Evolutionary conservation across 2,888 invertebrate genomes (phyloP).

Genomic region (Agriopis aurantiaria): DNA sequence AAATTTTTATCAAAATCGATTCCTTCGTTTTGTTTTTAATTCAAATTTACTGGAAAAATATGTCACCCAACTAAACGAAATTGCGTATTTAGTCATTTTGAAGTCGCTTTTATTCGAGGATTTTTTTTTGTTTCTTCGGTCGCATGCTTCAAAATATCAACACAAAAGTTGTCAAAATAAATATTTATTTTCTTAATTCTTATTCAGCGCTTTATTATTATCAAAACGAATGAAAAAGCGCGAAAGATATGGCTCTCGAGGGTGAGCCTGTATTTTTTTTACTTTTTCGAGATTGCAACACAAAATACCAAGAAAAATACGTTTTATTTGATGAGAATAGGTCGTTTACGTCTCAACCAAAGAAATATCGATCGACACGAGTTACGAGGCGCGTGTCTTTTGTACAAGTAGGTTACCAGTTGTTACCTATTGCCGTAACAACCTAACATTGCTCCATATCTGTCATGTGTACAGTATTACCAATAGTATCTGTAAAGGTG

Average conservation of each 20-base stretch:
- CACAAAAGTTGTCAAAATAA: no score
- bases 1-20: no score
- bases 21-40: no score
- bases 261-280: not conserved
- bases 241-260: not conserved
- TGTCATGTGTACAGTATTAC: not conserved
- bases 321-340: not conserved
- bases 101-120: no score
- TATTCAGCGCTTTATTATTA: no score
- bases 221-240: not conserved
- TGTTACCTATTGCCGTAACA: conserved; percentile 7
- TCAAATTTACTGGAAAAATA: no score
- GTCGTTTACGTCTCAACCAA: not conserved
- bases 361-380: not conserved
- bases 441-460: conserved; percentile 1
- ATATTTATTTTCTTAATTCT: no score
- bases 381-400: not conserved
- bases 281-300: not conserved
- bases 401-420: conserved; percentile 3
- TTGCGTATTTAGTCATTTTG: no score
- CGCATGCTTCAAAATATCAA: no score
- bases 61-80: no score
- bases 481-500: not conserved
- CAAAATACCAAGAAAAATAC: not conserved
- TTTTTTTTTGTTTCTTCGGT: no score